Percentiles rank a stretch among this genome's conserved stretches.
These are phyloP conservation scores for Pristionchus maxplancki DNA, from an alignment of 2,888 invertebrate species.

Conservation along the genomic window DNA sequence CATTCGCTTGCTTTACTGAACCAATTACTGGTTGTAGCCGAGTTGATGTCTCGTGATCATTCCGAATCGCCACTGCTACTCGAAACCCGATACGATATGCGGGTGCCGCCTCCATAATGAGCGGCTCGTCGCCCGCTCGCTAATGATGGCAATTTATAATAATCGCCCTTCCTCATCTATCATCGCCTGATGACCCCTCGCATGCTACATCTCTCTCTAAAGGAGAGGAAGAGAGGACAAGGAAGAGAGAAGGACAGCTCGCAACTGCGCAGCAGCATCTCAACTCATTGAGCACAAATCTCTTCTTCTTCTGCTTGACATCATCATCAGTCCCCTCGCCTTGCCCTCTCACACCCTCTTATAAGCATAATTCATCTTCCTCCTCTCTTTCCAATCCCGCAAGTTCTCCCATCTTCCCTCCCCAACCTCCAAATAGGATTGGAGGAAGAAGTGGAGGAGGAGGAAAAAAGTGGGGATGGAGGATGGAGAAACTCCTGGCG, in stretches of 20 bases:
- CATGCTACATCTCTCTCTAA: neutral
- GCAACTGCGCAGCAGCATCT: constrained; percentile 13
- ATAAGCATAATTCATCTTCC: constrained; percentile 41
- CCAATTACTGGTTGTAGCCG: neutral
- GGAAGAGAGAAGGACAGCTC: neutral
- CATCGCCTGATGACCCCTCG: neutral
- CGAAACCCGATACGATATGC: neutral
- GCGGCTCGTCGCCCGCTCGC: neutral
- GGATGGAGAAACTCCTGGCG: constrained; percentile 33
- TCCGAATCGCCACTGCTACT: neutral
- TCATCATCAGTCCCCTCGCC: constrained; percentile 6
- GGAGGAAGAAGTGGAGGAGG: neutral
- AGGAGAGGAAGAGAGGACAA: neutral
- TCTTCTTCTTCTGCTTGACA: neutral
- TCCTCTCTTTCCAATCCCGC: neutral
- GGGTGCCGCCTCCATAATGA: constrained; percentile 17
- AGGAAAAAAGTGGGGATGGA: neutral
- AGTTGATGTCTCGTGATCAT: neutral
- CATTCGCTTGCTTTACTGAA: neutral
- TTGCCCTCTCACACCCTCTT: constrained; percentile 23
- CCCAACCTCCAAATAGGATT: constrained; percentile 17
- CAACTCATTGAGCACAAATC: constrained; percentile 4
- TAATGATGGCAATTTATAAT: constrained; percentile 45
- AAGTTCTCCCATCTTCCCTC: neutral
- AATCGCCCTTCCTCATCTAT: constrained; percentile 30